A percentile compares a stretch with the other conserved stretches of the same genome.
Conservation (phyloP, 2,797 vertebrate genomes). For the Yasuhikotakia modesta region DNA sequence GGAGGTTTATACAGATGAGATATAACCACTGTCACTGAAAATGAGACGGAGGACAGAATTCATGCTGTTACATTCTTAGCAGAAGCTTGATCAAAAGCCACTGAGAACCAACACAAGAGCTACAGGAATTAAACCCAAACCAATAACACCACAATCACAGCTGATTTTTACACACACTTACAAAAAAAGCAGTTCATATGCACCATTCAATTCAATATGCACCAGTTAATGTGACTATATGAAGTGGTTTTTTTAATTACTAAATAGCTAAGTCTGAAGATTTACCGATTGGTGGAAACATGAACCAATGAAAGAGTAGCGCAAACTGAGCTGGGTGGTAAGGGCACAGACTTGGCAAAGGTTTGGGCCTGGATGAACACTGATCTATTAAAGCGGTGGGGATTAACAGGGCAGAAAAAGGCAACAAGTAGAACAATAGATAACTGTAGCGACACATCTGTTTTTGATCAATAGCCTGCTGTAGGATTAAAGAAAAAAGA, state of each 20-base stretch:
- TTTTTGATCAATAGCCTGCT: constrained; percentile 68
- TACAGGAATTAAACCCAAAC: neutral
- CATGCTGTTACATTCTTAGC: too few species aligned
- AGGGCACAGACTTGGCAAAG: constrained; percentile 36
- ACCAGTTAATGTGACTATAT: neutral
- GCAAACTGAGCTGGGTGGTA: constrained; percentile 39
- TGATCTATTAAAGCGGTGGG: constrained; percentile 51
- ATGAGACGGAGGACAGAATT: too few species aligned
- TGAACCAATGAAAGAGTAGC: constrained; percentile 22
- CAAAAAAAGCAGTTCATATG: neutral
- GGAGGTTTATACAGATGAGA: constrained; percentile 42
- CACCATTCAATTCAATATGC: neutral
- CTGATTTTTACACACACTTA: neutral
- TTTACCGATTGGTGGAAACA: constrained; percentile 14
- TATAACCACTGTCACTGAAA: constrained; percentile 15
- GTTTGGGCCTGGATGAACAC: constrained; percentile 52
- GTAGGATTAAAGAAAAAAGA: constrained; percentile 63
- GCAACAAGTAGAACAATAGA: constrained; percentile 69
- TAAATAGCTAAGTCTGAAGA: constrained; percentile 12
- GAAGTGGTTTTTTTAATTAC: neutral
- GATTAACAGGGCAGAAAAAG: constrained; percentile 58
- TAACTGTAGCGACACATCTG: constrained; percentile 75
- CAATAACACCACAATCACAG: neutral
- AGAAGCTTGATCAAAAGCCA: neutral
- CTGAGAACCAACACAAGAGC: neutral